Base-by-base conservation (phyloP, 2,797 vertebrate species). In the Leontocebus nigricollis region DNA sequence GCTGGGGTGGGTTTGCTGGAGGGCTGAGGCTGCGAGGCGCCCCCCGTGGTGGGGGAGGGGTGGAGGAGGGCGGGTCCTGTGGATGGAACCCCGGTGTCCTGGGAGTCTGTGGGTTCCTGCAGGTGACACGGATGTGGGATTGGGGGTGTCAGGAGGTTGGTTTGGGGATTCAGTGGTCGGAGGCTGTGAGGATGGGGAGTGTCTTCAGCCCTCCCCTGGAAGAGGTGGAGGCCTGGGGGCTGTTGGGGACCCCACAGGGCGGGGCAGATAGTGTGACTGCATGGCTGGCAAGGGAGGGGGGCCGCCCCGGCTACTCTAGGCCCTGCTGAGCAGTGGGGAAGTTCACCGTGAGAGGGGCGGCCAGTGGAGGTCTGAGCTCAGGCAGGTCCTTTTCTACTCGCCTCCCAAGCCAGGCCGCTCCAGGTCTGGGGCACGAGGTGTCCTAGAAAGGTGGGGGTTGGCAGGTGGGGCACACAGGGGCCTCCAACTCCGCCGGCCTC, bases 331-430 rank as follows among this genome's bases (percentile, higher is more conserved):
- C 26, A 3, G 20, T 19, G 41, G 52, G 4, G n/a, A 64, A 48
- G 5, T 39, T 15, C 27, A 57, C 46, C 5, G 2, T 33, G 20
- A 33, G n/a, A 5, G 0, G 10, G 33, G n/a, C 4, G 11, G 19
- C 26, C 4, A 30, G 73, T 7, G 0, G 10, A 48, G 17, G 12
- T 30, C 19, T 50, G 33, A 33, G 30, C 61, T 33, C 61, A 67
- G 15, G 61, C 33, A 19, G 30, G 7, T n/a, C 30, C 33, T 22
- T 55, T 55, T 9, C 52, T 55, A 9, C 52, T 20, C 20, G 2
- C 7, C 20, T n/a, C 33, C 61, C 61, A 7, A 80, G 48, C 48
- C 61, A 24, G 20, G 27, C 36, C 1, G 1, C 15, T 19, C 33
- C 3, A 3, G 30, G 50, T 82, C 30, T 15, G 33, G 57, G 82